Evolutionary conservation across 2,888 invertebrate genomes (phyloP).

Genomic region (Trichopria drosophilae): DNA sequence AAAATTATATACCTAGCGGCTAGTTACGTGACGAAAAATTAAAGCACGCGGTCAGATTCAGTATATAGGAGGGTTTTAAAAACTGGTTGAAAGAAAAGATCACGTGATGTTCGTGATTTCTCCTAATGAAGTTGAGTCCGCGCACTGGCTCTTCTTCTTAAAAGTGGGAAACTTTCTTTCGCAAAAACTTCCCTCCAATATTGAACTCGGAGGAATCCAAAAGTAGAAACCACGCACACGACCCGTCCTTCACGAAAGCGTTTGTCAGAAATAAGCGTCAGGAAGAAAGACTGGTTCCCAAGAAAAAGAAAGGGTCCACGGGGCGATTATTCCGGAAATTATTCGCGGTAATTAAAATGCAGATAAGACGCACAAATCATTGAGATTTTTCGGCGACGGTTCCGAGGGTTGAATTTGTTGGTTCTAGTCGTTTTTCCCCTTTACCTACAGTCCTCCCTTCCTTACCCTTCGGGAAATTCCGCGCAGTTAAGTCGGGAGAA

Average conservation of each 20-base stretch:
- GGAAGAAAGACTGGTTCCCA: too few species aligned
- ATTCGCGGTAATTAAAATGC: conserved; percentile 58
- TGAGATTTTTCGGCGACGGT: conserved; percentile 48
- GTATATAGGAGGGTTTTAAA: too few species aligned
- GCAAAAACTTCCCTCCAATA: background rate
- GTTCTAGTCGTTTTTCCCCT: too few species aligned
- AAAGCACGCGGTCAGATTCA: too few species aligned
- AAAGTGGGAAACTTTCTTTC: too few species aligned
- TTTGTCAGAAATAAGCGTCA: too few species aligned
- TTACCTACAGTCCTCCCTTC: conserved; percentile 29
- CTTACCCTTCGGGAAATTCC: conserved; percentile 35
- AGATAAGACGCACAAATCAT: conserved; percentile 58
- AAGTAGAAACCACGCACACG: conserved; percentile 6
- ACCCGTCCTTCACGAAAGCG: conserved; percentile 6
- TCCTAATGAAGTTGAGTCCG: too few species aligned
- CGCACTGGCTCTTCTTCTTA: too few species aligned
- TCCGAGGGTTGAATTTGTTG: conserved; percentile 34
- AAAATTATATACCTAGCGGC: too few species aligned
- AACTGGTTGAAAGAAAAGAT: too few species aligned
- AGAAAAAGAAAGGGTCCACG: conserved; percentile 36
- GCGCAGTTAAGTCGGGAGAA: conserved; percentile 37
- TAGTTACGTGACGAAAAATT: too few species aligned
- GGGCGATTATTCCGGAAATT: conserved; percentile 53
- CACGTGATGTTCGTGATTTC: too few species aligned
- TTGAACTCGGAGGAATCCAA: background rate